These are phyloP conservation scores for Melanostoma scalare DNA, from an alignment of 2,888 invertebrate genomes.

Conservation along the genomic window DNA sequence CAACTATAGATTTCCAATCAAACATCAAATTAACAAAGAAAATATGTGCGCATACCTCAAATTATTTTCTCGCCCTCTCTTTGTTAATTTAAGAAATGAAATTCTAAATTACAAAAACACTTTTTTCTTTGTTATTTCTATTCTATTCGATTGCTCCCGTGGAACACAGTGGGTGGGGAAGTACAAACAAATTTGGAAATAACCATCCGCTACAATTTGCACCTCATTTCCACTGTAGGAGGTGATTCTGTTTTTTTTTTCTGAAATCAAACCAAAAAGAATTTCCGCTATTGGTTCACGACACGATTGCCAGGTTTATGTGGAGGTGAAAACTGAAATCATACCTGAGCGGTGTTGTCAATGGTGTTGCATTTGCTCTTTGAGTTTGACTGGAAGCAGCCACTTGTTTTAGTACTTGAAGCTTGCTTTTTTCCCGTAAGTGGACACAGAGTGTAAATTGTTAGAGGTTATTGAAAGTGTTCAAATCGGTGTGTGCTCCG, in stretches of 20 bases:
- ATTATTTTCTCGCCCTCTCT: too few relatives aligned
- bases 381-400: too few relatives aligned
- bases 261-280: not conserved
- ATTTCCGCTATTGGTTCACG: not conserved
- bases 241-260: constrained; percentile 15
- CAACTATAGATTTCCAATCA: too few relatives aligned
- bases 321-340: too few relatives aligned
- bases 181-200: constrained; percentile 36
- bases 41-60: too few relatives aligned
- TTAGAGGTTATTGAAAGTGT: too few relatives aligned
- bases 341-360: too few relatives aligned
- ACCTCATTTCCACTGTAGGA: constrained; percentile 42
- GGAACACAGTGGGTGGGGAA: constrained; percentile 43
- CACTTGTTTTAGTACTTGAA: not conserved
- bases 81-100: too few relatives aligned
- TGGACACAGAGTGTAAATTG: too few relatives aligned
- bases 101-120: constrained; percentile 19
- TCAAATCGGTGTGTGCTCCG: too few relatives aligned
- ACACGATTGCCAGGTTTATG: not conserved
- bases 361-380: too few relatives aligned
- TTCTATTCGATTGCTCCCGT: constrained; percentile 24
- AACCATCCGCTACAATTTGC: constrained; percentile 38
- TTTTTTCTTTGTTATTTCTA: constrained; percentile 26
- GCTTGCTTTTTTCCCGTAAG: not conserved
- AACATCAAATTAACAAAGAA: too few relatives aligned